A percentile compares a stretch with the other conserved stretches of the same genome.
These are phyloP conservation scores for Eulemur albifrons DNA, from an alignment of 2,797 vertebrate species.

Conservation along the genomic window DNA sequence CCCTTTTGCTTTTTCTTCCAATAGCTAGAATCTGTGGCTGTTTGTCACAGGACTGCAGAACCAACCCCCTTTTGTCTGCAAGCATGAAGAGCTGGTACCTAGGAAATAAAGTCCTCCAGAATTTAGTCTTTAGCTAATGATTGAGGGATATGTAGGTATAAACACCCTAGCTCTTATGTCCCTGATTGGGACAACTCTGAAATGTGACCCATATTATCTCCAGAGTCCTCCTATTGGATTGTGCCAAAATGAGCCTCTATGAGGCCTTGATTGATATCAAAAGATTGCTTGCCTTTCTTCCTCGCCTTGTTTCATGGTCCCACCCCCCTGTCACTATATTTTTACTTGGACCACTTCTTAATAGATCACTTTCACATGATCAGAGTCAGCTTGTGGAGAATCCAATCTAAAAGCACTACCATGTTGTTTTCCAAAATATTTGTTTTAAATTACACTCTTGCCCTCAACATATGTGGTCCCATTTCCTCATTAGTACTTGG, in stretches of 20 bases:
- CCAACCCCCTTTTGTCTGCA: not conserved
- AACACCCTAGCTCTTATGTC: not conserved
- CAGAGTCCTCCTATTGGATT: not conserved
- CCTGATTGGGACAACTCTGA: not conserved
- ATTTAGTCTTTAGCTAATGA: not conserved
- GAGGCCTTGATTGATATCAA: not conserved
- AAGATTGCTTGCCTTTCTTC: not conserved
- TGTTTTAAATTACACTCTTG: not conserved
- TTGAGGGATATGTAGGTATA: not conserved
- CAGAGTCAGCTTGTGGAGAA: not conserved
- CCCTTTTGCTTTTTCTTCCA: not conserved
- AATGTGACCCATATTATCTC: not conserved
- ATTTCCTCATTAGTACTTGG: not conserved
- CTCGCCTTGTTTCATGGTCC: not conserved
- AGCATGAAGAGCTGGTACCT: not conserved
- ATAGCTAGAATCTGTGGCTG: not conserved
- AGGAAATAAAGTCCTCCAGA: not conserved
- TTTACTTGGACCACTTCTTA: not conserved
- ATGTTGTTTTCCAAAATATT: not conserved
- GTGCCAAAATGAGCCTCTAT: not conserved
- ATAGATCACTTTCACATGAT: not conserved
- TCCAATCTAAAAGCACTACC: not conserved
- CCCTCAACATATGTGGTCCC: not conserved
- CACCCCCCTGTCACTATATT: not conserved
- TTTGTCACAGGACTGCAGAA: not conserved